Evolutionary conservation across 2,888 invertebrate species (phyloP).

Genomic region (Tenodera sinensis): DNA sequence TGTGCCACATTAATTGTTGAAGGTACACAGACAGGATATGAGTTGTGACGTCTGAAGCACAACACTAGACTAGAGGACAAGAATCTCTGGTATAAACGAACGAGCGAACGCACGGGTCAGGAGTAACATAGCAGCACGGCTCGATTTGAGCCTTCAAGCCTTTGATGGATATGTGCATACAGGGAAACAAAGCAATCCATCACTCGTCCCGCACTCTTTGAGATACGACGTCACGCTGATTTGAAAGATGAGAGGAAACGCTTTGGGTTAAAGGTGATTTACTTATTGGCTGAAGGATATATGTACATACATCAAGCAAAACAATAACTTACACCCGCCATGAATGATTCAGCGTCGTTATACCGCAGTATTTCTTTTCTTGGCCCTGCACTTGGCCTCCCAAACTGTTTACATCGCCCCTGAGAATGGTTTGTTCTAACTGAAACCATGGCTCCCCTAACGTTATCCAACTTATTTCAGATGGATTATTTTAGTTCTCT

Average conservation of each 20-base stretch:
- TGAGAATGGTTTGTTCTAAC: background rate
- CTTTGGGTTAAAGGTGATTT: background rate
- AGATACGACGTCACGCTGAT: background rate
- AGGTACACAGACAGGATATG: too few relatives aligned
- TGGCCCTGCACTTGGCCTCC: background rate
- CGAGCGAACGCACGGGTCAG: background rate
- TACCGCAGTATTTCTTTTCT: background rate
- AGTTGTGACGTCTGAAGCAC: too few relatives aligned
- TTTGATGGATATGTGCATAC: background rate
- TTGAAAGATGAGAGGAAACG: background rate
- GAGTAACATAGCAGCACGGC: background rate
- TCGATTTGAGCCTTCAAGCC: background rate
- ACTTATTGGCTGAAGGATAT: background rate
- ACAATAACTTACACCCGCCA: background rate
- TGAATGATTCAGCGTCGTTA: background rate
- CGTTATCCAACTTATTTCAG: too few relatives aligned
- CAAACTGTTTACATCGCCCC: background rate
- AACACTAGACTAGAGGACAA: background rate
- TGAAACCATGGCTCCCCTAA: too few relatives aligned
- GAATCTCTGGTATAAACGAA: background rate
- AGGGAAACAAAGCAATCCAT: background rate
- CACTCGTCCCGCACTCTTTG: background rate
- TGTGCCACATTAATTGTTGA: too few relatives aligned
- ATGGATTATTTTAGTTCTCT: too few relatives aligned
- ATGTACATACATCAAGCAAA: background rate